These are phyloP conservation scores for Lepidocolaptes lacrymiger DNA, from an alignment of 2,797 vertebrate species.

Conservation along the genomic window DNA sequence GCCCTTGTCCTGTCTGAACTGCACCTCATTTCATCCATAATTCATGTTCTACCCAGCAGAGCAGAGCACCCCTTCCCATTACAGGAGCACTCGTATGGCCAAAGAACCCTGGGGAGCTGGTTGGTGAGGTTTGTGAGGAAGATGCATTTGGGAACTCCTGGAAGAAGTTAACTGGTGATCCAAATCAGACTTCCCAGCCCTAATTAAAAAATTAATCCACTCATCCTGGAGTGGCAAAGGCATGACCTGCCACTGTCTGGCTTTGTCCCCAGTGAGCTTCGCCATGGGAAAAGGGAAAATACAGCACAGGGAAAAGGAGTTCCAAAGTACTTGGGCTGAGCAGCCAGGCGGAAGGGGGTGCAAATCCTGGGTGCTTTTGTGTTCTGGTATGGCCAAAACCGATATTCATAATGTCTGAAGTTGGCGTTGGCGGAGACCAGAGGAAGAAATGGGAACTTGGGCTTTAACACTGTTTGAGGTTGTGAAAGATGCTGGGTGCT, in stretches of 20 bases:
- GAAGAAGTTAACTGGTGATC: neutral
- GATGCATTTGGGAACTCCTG: neutral
- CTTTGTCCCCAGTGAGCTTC: neutral
- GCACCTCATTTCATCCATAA: neutral
- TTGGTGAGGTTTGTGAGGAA: neutral
- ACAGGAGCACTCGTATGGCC: accelerated
- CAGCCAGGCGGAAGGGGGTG: neutral
- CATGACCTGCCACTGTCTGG: neutral
- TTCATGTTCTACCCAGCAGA: neutral
- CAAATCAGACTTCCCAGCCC: neutral
- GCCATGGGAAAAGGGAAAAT: neutral
- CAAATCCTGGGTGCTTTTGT: neutral
- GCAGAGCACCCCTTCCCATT: neutral
- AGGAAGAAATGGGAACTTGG: neutral
- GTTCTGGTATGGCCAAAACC: neutral
- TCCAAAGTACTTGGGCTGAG: neutral
- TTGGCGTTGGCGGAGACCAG: neutral
- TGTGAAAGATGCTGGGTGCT: neutral
- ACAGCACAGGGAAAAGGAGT: neutral
- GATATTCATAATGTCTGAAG: neutral
- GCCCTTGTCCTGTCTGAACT: neutral
- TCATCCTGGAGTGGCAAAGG: neutral
- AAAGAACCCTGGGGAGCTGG: neutral
- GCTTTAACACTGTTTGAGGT: neutral
- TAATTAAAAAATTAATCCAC: neutral